Base-by-base conservation (phyloP, 2,797 vertebrate genomes). In the Pseudopleuronectes americanus region DNA sequence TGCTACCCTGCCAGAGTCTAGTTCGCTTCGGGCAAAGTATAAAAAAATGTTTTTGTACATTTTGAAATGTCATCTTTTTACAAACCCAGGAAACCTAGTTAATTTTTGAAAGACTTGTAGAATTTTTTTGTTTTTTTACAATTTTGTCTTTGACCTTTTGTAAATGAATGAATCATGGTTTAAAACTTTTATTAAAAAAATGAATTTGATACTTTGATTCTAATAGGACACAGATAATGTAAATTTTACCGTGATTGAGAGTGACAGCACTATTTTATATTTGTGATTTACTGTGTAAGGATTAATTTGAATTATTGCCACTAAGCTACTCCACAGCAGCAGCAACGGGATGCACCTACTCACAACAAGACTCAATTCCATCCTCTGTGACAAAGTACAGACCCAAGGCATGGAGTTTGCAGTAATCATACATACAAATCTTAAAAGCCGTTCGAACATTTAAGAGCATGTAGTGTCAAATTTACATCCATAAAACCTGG, bases 51-150 rank as follows among this genome's bases (percentile, higher is more conserved):
- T 47, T 65, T 33, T 9, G 5, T 33, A 48, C 36, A 51, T 81
- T 76, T 79, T 74, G 41, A 79, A 72, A 81, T 74, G 68, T 71
- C 43, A 83, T 8, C 16, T 19, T 79, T 84, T 75, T 52, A 62
- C 53, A 3, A 64, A 65, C 55, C 77, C 33, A n/a, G 53, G 41
- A 76, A 83, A 56, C 58, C 36, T 41, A 3, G 28, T 55, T 61
- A 53, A 69, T 76, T 71, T 45, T 45, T 45, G 4, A 45, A 19
- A 45, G 36, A 38, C 12, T 70, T 54, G 8, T 53, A 56, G 47
- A 41, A 57, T 64, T 57, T 56, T 21, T n/a, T 16, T 16, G 17
- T 45, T 6, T 43, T 43, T 45, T 17, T 38, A 38, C 4, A 26
- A 8, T 2, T 31, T 19, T 54, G 24, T 60, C 59, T 14, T 60